phyloP scores from a whole-genome alignment of 2,797 vertebrate species.

The Novumbra hubbsi region DNA sequence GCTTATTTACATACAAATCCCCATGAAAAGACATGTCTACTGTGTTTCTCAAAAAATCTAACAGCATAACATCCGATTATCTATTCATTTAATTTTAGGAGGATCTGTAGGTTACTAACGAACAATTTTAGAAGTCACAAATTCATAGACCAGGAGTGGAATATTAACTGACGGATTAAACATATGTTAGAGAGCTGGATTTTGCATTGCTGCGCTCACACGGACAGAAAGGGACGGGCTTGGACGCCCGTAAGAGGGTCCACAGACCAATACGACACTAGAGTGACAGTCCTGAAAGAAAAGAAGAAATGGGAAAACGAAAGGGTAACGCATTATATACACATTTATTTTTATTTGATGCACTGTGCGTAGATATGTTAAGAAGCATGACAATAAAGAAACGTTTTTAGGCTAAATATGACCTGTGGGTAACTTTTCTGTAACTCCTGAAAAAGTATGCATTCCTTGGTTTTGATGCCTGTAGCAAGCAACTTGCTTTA shows the following conservation, averaged over 20 bases:
- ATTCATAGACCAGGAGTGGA: slow-evolving; percentile 42
- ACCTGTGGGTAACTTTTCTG: neutral
- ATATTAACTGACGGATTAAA: slow-evolving; percentile 58
- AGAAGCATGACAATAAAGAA: neutral
- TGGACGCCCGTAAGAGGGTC: slow-evolving; percentile 28
- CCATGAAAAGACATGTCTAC: too few relatives aligned
- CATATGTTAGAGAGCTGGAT: slow-evolving; percentile 16
- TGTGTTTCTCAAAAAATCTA: neutral
- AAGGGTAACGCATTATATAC: slow-evolving; percentile 35
- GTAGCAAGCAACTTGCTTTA: neutral
- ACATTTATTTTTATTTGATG: neutral
- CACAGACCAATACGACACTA: slow-evolving; percentile 28
- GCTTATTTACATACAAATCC: neutral
- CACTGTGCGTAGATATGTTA: neutral
- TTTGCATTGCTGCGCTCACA: neutral
- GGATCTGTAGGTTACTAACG: neutral
- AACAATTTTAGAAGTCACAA: neutral
- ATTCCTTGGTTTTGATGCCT: neutral
- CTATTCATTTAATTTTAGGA: neutral
- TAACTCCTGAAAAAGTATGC: neutral
- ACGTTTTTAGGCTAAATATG: neutral
- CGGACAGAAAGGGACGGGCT: slow-evolving; percentile 55
- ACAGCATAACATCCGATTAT: neutral
- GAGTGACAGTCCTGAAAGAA: slow-evolving; percentile 22
- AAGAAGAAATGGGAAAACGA: slow-evolving; percentile 44